phyloP scores from a whole-genome alignment of 1,140 invertebrate species.

The Micrasema longulum region DNA sequence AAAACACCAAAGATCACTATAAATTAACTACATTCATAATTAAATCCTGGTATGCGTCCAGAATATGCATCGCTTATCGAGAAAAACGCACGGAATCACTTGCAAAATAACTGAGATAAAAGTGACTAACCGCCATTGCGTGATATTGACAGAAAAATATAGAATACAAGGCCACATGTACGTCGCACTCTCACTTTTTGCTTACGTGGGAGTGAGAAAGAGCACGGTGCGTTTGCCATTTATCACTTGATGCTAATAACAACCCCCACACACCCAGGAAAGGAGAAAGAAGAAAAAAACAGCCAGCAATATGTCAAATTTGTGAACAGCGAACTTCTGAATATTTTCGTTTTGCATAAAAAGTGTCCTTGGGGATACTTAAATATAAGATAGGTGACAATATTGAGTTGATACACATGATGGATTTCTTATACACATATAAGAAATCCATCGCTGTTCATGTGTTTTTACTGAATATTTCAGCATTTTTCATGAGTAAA shows the following conservation, averaged over 20 bases:
- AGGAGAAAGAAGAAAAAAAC: constrained; percentile 17
- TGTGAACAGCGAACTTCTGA: constrained; percentile 7
- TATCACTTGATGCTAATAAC: constrained; percentile 39
- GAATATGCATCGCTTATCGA: constrained; percentile 41
- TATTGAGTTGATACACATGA: no score
- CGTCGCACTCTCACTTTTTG: constrained; percentile 18
- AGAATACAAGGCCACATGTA: constrained; percentile 19
- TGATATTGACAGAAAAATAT: constrained; percentile 47
- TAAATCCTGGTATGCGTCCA: constrained; percentile 3
- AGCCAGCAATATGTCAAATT: constrained; percentile 39
- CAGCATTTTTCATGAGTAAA: no score
- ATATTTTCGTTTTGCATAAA: no score
- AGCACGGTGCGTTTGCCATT: constrained; percentile 34
- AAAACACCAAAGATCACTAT: constrained; percentile 37
- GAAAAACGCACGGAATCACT: constrained; percentile 36
- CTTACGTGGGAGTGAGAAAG: constrained; percentile 30
- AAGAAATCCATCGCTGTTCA: no score
- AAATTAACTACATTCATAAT: constrained; percentile 18
- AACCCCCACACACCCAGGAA: constrained; percentile 41
- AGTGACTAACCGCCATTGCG: constrained; percentile 48
- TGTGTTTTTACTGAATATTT: no score
- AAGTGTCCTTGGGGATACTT: no score
- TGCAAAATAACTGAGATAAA: constrained; percentile 34
- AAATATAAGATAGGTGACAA: no score
- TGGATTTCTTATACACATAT: no score